phyloP scores from a whole-genome alignment of 2,113 vertebrate genomes.

The Peromyscus polionotus region DNA sequence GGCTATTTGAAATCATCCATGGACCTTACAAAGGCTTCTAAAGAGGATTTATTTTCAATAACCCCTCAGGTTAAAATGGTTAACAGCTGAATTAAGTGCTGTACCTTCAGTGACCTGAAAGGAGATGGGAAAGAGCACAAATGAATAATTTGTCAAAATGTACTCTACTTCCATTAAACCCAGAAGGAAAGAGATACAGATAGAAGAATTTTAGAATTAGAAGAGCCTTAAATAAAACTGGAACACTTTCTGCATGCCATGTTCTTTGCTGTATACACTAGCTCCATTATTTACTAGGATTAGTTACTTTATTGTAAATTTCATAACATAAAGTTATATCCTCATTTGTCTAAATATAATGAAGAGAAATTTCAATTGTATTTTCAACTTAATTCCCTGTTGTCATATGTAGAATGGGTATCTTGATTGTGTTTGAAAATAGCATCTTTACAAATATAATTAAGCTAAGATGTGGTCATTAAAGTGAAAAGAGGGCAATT shows the following conservation, averaged over 20 bases:
- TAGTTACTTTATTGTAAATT: background rate
- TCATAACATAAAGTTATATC: background rate
- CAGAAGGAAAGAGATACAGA: background rate
- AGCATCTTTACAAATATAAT: background rate
- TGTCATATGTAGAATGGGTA: background rate
- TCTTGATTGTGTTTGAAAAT: background rate
- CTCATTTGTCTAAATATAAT: background rate
- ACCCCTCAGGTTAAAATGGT: conserved; percentile 75
- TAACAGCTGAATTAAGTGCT: conserved; percentile 71
- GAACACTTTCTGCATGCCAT: background rate
- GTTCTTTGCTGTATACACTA: background rate
- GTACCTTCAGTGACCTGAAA: conserved; percentile 66
- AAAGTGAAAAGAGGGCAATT: background rate
- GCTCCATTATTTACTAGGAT: background rate
- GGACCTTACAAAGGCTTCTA: conserved; percentile 60
- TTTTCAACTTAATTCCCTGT: background rate
- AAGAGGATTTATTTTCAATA: conserved; percentile 75
- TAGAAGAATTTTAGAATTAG: background rate
- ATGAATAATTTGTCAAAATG: conserved; percentile 55
- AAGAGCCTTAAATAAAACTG: conserved; percentile 17
- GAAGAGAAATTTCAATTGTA: background rate
- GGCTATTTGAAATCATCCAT: conserved; percentile 66
- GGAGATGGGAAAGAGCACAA: background rate
- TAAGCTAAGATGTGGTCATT: background rate
- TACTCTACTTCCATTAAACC: conserved; percentile 45